Base-by-base conservation (phyloP, 2,888 invertebrate genomes). In the Microplitis manilae region DNA sequence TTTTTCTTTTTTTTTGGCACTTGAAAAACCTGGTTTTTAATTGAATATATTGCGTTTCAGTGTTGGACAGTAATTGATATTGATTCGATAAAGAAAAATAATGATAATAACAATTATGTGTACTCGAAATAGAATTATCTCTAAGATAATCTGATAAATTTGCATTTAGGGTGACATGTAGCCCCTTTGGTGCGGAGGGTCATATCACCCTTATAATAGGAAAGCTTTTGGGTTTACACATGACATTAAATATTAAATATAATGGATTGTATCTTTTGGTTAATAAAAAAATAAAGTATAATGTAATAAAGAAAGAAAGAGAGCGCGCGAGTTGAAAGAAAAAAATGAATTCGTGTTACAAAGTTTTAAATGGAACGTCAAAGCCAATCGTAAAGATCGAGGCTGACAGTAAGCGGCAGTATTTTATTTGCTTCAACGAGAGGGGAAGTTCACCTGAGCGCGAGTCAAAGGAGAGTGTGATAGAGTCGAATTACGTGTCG, bases 361-460 rank as follows among this genome's bases (percentile, higher is more conserved):
- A 41, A 75, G 62, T 75, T 75, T 75, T 75, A 13, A 50, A 30
- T 68, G 40, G 60, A 69, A 75, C 69, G 69, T 75, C 62, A 75
- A 61, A 15, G 8, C 74, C 13, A 39, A 39, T 67, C 50, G 69
- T 62, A 20, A 73, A 75, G 69, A 75, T 75, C 69, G 75, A 61
- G 61, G 68, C 60, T 75, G 60, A 30, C 20, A 73, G 40, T 68
- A 69, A 20, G 69, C 68, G 62, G 60, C 59, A 60, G 67, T 67
- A 38, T 9, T 65, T 17, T 67, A 38, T 50, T n/a, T 67, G 50
- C 62, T 50, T 50, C 50, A 50, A 69, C 39, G 50, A 65, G 62
- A 59, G 59, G 50, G 50, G 41, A 60, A 30, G 50, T 70, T 70
- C 50, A 70, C 50, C 9, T 40, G 50, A 70, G 30, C 13, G n/a